Conservation (phyloP, 2,888 invertebrate species). For the Cremastobaeus sp. region DNA sequence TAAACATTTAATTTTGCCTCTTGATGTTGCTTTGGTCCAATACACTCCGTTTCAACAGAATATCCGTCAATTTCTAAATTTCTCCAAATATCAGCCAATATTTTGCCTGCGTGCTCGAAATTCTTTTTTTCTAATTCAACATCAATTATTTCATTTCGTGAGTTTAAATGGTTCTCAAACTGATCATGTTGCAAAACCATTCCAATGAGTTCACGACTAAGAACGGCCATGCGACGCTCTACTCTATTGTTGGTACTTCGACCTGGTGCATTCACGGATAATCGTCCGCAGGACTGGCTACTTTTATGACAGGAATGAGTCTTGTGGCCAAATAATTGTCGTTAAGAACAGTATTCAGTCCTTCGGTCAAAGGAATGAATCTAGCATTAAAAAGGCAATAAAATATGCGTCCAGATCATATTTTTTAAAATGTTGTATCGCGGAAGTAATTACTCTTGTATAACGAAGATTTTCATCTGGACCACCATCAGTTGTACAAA, state of each 20-base stretch:
- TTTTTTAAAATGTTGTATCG: conserved; percentile 27
- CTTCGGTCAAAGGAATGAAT: no score
- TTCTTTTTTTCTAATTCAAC: conserved; percentile 68
- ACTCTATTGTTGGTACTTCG: conserved; percentile 67
- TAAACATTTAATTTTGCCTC: neutral
- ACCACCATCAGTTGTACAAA: conserved; percentile 64
- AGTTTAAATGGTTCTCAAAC: conserved; percentile 66
- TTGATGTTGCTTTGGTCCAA: neutral
- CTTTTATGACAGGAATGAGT: no score
- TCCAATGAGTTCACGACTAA: conserved; percentile 70
- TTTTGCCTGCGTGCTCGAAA: conserved; percentile 67
- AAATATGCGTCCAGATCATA: conserved; percentile 67
- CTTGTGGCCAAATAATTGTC: no score
- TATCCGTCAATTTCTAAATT: conserved; percentile 66
- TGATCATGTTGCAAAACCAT: conserved; percentile 68
- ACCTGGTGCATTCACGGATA: conserved; percentile 67
- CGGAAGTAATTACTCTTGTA: conserved; percentile 13
- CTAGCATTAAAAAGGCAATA: no score
- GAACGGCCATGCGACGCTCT: conserved; percentile 72
- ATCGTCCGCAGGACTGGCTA: no score
- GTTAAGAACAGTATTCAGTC: no score
- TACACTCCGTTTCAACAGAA: conserved; percentile 53
- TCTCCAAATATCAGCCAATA: conserved; percentile 70
- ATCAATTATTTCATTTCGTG: conserved; percentile 69
- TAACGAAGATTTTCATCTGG: conserved; percentile 51